A percentile compares a stretch with the other conserved stretches of the same genome.
phyloP scores from a whole-genome alignment of 2,797 vertebrate genomes.

The Notamacropus eugenii region DNA sequence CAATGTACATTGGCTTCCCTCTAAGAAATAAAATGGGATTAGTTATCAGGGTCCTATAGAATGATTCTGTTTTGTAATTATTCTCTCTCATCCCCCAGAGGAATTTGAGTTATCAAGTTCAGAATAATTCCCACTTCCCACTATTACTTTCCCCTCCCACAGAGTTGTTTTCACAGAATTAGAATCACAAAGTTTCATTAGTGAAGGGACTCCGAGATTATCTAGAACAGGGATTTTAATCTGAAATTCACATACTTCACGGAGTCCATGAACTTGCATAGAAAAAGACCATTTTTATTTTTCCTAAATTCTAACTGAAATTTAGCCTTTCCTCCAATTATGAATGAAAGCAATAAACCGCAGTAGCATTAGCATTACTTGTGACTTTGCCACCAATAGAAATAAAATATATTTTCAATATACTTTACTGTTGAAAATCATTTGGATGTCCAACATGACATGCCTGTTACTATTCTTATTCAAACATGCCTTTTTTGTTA shows the following conservation, averaged over 20 bases:
- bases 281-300: neutral
- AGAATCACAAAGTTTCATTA: neutral
- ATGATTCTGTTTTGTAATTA: neutral
- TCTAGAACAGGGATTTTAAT: neutral
- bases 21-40: neutral
- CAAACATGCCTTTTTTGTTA: neutral
- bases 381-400: neutral
- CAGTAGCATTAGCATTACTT: neutral
- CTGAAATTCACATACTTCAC: neutral
- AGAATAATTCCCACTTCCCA: neutral
- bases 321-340: neutral
- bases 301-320: neutral
- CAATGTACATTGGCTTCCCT: neutral
- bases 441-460: neutral
- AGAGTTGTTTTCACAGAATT: neutral
- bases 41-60: neutral
- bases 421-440: neutral
- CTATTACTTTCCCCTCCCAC: neutral
- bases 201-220: neutral
- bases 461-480: neutral
- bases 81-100: too few species aligned
- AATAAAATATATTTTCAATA: neutral
- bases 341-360: neutral
- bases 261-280: neutral
- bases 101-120: neutral